Percentiles rank a stretch among this genome's conserved stretches.
phyloP scores from a whole-genome alignment of 53 echinoderm and acorn worm genomes.

The Holothuria leucospilota region DNA sequence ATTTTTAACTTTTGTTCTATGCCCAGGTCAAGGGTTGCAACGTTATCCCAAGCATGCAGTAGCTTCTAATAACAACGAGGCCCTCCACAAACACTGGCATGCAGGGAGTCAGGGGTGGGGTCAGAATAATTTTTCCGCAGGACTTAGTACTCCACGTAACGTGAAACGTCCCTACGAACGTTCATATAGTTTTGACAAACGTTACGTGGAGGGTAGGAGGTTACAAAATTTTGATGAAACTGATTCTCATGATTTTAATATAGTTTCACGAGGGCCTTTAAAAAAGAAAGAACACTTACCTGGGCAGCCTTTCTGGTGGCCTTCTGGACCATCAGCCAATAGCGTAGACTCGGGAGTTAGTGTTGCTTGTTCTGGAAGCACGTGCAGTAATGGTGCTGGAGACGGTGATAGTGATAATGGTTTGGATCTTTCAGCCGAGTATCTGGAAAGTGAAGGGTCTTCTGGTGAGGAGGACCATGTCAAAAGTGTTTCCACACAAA shows the following conservation, averaged over 20 bases:
- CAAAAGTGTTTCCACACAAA: slow-evolving; percentile 23
- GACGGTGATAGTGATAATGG: slow-evolving; percentile 8
- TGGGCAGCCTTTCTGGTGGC: neutral
- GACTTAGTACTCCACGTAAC: neutral
- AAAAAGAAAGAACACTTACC: neutral
- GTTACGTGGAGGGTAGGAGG: neutral
- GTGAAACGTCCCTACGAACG: slow-evolving; percentile 6
- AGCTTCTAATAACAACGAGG: slow-evolving; percentile 15
- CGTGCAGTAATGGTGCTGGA: neutral
- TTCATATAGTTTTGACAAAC: neutral
- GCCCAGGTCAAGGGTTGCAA: slow-evolving; percentile 32
- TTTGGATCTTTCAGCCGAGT: slow-evolving; percentile 3
- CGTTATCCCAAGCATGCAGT: slow-evolving; percentile 21
- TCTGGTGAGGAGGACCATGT: neutral
- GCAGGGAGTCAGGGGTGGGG: slow-evolving; percentile 46
- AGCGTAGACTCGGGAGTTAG: slow-evolving; percentile 1
- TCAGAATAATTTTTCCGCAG: neutral
- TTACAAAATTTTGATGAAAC: neutral
- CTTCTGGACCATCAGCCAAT: neutral
- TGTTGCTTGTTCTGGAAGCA: slow-evolving; percentile 8
- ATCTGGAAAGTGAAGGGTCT: neutral
- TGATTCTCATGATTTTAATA: slow-evolving; percentile 6
- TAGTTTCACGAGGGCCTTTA: neutral
- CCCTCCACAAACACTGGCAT: slow-evolving; percentile 49
- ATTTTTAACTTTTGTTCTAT: neutral